Percentiles rank a stretch among this genome's conserved stretches.
phyloP scores from a whole-genome alignment of 2,797 vertebrate species.

The Lacerta bilineata region DNA sequence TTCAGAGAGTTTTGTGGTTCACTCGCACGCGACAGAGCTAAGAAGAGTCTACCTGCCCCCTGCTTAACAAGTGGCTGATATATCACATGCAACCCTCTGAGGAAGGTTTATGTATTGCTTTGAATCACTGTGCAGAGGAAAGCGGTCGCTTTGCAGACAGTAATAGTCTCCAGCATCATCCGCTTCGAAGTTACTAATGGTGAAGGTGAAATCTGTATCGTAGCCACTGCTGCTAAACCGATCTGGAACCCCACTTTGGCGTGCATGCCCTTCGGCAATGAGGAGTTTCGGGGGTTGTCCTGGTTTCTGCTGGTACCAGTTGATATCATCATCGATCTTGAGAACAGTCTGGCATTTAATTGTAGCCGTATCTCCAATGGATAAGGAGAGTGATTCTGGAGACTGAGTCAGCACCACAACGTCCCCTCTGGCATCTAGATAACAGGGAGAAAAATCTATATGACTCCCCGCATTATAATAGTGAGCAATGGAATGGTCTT shows the following conservation, averaged over 20 bases:
- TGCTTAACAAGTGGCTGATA: neutral
- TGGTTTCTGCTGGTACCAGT: conserved; percentile 15
- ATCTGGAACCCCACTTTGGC: neutral
- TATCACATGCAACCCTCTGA: neutral
- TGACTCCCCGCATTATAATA: neutral
- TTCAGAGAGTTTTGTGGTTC: too few relatives aligned
- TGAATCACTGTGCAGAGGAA: neutral
- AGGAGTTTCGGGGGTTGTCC: neutral
- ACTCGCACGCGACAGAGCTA: too few relatives aligned
- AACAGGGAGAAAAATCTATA: neutral
- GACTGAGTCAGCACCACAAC: neutral
- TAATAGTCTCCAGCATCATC: neutral
- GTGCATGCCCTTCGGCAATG: neutral
- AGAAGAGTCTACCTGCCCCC: too few relatives aligned
- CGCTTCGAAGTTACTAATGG: neutral
- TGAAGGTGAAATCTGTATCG: neutral
- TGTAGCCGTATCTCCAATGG: neutral
- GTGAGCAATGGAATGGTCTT: too few relatives aligned
- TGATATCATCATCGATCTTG: neutral
- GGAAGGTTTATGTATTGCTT: neutral
- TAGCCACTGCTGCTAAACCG: neutral
- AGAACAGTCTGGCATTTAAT: neutral
- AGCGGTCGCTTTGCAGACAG: neutral
- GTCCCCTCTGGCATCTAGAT: neutral
- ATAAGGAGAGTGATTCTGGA: neutral